Conservation (phyloP, 2,797 vertebrate genomes). For the Oreochromis mossambicus region DNA sequence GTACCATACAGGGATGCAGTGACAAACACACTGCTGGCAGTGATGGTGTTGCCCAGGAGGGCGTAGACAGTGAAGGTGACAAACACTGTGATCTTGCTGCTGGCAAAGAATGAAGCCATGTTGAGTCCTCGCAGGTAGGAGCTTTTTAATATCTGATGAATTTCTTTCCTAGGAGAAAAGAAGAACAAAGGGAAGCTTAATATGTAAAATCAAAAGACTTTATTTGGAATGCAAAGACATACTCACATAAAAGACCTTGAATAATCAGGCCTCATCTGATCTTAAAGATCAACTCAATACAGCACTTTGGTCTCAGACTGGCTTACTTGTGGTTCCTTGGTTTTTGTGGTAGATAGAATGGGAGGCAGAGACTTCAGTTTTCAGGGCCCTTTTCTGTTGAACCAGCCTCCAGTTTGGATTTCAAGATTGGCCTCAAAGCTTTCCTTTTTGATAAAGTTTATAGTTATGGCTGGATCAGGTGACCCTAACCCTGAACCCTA, state of each 20-base stretch:
- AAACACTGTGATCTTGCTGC: slow-evolving; percentile 90
- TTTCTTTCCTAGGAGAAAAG: slow-evolving; percentile 81
- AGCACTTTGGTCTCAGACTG: neutral
- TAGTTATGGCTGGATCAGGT: neutral
- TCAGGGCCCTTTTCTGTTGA: neutral
- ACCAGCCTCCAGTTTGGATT: neutral
- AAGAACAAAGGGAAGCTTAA: neutral
- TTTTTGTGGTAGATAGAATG: neutral
- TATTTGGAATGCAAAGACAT: neutral
- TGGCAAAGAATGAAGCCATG: slow-evolving; percentile 89
- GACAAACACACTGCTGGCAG: slow-evolving; percentile 87
- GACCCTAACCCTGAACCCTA: neutral
- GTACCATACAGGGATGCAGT: slow-evolving; percentile 84
- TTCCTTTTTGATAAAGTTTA: neutral
- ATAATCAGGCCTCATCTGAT: neutral
- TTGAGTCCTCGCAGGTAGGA: slow-evolving; percentile 92
- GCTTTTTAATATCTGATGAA: slow-evolving; percentile 85
- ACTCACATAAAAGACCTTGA: neutral
- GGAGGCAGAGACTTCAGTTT: neutral
- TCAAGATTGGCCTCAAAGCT: neutral
- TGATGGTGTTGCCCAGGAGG: slow-evolving; percentile 82
- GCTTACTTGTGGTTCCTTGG: neutral
- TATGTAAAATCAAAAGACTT: neutral
- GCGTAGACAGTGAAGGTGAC: slow-evolving; percentile 85
- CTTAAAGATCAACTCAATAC: neutral